Evolutionary conservation across 2,113 vertebrate genomes (phyloP), one percentile per base, ranked within the genome.

Genomic region (Gnathonemus echidnorhynchus): DNA sequence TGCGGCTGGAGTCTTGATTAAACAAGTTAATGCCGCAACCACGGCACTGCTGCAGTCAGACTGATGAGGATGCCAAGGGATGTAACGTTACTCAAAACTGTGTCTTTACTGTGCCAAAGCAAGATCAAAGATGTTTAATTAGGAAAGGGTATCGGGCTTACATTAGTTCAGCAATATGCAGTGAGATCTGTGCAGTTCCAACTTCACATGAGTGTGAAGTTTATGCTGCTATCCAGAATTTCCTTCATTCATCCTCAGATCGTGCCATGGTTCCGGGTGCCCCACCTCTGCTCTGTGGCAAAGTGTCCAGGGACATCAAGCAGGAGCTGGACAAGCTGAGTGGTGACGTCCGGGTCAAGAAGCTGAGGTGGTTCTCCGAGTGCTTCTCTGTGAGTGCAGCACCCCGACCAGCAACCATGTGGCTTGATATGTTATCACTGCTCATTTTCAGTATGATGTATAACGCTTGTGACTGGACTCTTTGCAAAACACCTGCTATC

Each of bases 311-410:
- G 91, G 98, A 98, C 91, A 96, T 99, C 92, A 99, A 98, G 90
- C 98, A 98, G 93, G 97, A 99, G 92, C 90, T 98, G 92, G 98
- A 99, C 93, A 99, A 99, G 90, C 90, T 97, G 19, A 93, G 94
- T 3, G 93, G 93, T 35, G 97, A 97, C 89, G 89, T 93, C 87
- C 95, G 31, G 77, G 92, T 92, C 13, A 97, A 97, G 95, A 99
- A 98, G 90, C 96, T 99, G 11, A 96, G 96, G 35, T 97, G 97
- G 97, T 98, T 99, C 95, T 99, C 97, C 10, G 97, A 99, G 90
- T 99, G 97, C 93, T 97, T 99, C 90, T 98, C 96, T 86, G 98
- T 99, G 95, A 97, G 95, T 97, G 92, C 19, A 21, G 24, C 15
- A 24, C 39, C 56, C 15, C 21, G 15, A 62, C 19, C 27, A 7